Base-by-base conservation (phyloP, 2,797 vertebrate species). In the Enteromius viviparus region DNA sequence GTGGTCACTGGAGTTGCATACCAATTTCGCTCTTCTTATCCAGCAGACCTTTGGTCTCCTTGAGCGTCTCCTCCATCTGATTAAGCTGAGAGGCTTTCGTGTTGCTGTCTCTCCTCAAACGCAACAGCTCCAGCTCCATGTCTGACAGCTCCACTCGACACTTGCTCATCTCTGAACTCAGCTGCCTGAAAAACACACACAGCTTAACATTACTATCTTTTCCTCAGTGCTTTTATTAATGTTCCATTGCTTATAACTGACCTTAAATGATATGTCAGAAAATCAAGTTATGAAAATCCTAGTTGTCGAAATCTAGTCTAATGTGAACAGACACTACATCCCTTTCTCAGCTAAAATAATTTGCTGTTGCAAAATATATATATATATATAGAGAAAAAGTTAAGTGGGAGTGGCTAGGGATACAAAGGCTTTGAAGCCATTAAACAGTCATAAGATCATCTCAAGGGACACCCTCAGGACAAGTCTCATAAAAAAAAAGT, bases 41-140 rank as follows among this genome's bases (percentile, higher is more conserved):
- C 42, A 98, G 91, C 82, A 96, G 94, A 83, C 82, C 92, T 87
- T 88, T 94, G 51, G 91, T 92, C 84, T 94, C 92, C 84, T 96
- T 94, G 90, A 97, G 92, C 49, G 85, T 92, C 88, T 96, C 91
- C 85, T 96, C 94, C 92, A 96, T 80, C 42, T 91, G 87, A 79
- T 85, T 90, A 85, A 98, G 91, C 88, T 94, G 94, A 69, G 92
- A 90, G 10, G 92, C 85, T 93, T 97, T 96, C 83, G 86, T 64
- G 76, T 91, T 87, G 85, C 91, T 90, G 14, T 97, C 96, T 76
- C 14, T 91, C 91, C 92, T 95, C 88, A 97, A 92, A 47, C 89
- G 89, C 85, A 93, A 87, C 88, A 96, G 86, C 93, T 96, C 95
- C 58, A 93, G 92, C 88, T 96, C 96, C 92, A 95, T 94, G 85